These are phyloP conservation scores for Emydura subglobosa DNA, from an alignment of 2,113 vertebrate species.

Conservation along the genomic window DNA sequence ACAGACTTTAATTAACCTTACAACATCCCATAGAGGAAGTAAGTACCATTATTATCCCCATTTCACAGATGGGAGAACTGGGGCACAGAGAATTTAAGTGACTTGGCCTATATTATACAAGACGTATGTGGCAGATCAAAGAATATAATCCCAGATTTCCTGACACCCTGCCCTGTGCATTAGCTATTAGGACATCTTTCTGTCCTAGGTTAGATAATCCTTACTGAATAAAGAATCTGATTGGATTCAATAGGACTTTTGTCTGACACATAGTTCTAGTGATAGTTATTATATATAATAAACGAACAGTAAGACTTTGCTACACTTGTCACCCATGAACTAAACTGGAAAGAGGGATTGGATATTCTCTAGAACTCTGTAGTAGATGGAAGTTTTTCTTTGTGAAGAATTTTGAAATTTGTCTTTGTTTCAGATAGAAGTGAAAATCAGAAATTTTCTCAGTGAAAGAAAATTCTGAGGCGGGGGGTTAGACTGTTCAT, in stretches of 20 bases:
- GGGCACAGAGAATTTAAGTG: neutral
- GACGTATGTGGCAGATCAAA: no score
- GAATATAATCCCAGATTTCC: neutral
- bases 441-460: neutral
- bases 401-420: neutral
- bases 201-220: accelerated
- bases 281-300: neutral
- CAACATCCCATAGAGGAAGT: neutral
- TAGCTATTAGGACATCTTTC: neutral
- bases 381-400: neutral
- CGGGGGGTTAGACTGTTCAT: no score
- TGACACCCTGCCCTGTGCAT: accelerated
- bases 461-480: neutral
- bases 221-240: neutral
- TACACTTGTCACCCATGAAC: neutral
- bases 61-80: neutral
- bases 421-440: neutral
- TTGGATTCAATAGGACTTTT: neutral
- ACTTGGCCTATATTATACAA: neutral
- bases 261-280: neutral
- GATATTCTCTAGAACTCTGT: neutral
- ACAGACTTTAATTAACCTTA: neutral
- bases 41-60: neutral
- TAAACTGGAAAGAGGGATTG: neutral
- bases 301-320: neutral